A percentile compares a stretch with the other conserved stretches of the same genome.
phyloP scores from a whole-genome alignment of 2,888 invertebrate species.

The Eupithecia centaureata region DNA sequence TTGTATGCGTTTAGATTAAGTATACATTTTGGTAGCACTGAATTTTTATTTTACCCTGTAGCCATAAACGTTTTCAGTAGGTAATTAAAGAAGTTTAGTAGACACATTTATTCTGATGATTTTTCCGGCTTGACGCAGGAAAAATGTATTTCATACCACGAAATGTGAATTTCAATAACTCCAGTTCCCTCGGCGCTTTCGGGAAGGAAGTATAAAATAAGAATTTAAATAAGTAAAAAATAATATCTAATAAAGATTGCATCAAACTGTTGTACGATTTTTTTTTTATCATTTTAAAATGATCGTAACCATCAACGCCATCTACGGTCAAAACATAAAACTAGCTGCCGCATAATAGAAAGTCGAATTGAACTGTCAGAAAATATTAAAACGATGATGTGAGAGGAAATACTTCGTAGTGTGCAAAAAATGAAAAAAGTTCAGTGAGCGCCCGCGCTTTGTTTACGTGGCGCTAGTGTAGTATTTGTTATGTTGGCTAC shows the following conservation, averaged over 20 bases:
- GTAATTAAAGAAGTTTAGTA: no score
- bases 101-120: background rate
- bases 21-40: no score
- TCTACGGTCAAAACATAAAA: constrained; percentile 33
- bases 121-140: background rate
- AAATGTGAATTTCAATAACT: background rate
- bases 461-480: constrained; percentile 28
- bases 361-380: constrained; percentile 22
- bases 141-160: background rate
- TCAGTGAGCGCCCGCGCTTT: constrained; percentile 25
- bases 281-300: no score
- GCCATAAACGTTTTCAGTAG: no score
- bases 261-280: background rate
- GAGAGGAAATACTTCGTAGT: constrained; percentile 27
- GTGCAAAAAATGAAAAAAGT: constrained; percentile 28
- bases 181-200: background rate
- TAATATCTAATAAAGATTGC: no score
- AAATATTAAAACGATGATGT: constrained; percentile 35
- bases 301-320: constrained; percentile 30
- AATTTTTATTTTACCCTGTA: no score
- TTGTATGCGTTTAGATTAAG: no score
- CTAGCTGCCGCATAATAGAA: constrained; percentile 22
- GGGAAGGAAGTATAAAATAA: background rate
- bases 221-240: background rate
- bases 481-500: background rate